phyloP scores from a whole-genome alignment of 2,888 invertebrate genomes.

The Coenonympha glycerion region DNA sequence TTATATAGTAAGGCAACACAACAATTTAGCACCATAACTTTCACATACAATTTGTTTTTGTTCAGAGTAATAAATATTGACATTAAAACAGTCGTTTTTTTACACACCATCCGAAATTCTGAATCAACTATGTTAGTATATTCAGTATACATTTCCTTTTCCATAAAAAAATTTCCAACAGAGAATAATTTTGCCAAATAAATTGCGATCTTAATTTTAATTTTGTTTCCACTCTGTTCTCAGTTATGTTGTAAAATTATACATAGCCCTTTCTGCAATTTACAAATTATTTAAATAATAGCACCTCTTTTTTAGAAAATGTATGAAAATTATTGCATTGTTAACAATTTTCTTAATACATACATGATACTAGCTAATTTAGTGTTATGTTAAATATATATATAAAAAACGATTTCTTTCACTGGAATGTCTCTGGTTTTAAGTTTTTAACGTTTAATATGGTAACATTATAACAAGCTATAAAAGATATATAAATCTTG shows the following conservation, averaged over 20 bases:
- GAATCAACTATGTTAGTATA: background rate
- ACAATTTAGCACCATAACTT: constrained; percentile 21
- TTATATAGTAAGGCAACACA: constrained; percentile 18
- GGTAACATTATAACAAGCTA: background rate
- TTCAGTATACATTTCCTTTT: too few relatives aligned
- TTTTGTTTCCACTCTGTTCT: too few relatives aligned
- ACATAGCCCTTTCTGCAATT: background rate
- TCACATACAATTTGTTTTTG: constrained; percentile 10
- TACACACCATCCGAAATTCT: too few relatives aligned
- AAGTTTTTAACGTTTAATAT: background rate
- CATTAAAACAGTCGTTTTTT: background rate
- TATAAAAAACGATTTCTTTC: background rate
- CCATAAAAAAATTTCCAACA: too few relatives aligned
- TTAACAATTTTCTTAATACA: background rate
- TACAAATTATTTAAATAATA: constrained; percentile 9
- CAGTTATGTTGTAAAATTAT: too few relatives aligned
- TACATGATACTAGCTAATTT: background rate
- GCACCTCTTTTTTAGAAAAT: constrained; percentile 10
- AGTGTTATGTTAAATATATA: too few relatives aligned
- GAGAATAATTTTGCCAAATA: too few relatives aligned
- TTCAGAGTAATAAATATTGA: constrained; percentile 8
- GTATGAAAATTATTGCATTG: constrained; percentile 6
- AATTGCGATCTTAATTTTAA: too few relatives aligned
- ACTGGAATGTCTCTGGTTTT: constrained; percentile 2
- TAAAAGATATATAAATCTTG: background rate